phyloP scores from a whole-genome alignment of 2,797 vertebrate species.

The Alectoris magna region DNA sequence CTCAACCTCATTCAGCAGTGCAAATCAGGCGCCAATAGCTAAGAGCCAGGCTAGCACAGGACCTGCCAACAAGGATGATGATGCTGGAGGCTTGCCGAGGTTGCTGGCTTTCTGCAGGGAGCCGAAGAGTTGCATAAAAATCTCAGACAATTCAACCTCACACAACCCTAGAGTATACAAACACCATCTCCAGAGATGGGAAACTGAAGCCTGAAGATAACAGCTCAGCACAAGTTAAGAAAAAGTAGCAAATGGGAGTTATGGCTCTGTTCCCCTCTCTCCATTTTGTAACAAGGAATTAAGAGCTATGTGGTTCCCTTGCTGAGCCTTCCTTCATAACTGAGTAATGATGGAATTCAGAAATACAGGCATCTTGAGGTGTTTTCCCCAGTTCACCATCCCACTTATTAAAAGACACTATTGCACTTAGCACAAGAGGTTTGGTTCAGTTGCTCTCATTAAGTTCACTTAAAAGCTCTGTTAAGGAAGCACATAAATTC shows the following conservation, averaged over 20 bases:
- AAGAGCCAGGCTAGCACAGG: neutral
- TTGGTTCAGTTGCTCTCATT: neutral
- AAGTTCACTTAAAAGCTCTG: neutral
- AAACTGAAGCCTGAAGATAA: neutral
- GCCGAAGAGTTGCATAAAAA: neutral
- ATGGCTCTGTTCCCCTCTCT: neutral
- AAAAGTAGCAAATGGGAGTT: neutral
- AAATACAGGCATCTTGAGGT: neutral
- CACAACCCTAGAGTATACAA: neutral
- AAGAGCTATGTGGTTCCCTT: neutral
- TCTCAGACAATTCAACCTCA: neutral
- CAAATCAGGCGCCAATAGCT: neutral
- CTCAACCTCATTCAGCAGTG: neutral
- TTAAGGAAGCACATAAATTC: neutral
- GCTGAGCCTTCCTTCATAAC: neutral
- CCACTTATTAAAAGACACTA: neutral
- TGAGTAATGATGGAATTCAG: neutral
- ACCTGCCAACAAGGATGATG: neutral
- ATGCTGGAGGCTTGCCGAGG: neutral
- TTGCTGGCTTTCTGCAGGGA: neutral
- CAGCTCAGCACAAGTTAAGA: neutral
- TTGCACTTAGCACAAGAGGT: neutral
- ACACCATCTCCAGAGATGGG: neutral
- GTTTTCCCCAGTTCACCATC: neutral
- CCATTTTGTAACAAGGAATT: neutral